These are phyloP conservation scores for Anodontia alba DNA, from an alignment of 2,888 invertebrate species.

Conservation along the genomic window DNA sequence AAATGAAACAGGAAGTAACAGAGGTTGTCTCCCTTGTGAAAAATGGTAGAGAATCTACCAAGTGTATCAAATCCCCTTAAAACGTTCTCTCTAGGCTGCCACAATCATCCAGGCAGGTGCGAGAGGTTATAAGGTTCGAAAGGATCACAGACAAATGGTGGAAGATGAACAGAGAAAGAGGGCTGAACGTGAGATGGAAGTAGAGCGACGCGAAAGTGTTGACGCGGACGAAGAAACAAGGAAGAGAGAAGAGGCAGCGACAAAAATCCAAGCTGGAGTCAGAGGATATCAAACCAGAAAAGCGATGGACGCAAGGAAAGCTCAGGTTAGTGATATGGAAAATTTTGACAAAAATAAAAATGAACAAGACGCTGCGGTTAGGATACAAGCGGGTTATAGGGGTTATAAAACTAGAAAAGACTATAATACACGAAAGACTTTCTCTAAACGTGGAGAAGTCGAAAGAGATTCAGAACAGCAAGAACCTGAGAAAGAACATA, in stretches of 20 bases:
- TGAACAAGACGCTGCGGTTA: conserved; percentile 38
- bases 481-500: neutral
- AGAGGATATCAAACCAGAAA: conserved; percentile 46
- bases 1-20: too few species aligned
- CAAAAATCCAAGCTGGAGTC: conserved; percentile 54
- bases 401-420: conserved; percentile 54
- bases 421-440: conserved; percentile 1
- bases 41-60: too few species aligned
- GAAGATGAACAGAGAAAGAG: neutral
- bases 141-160: conserved; percentile 1
- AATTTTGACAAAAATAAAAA: neutral
- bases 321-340: conserved; percentile 38
- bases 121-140: conserved; percentile 34
- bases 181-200: neutral
- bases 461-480: conserved; percentile 2
- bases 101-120: conserved; percentile 49
- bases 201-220: neutral
- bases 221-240: conserved; percentile 16
- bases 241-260: conserved; percentile 39
- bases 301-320: conserved; percentile 26
- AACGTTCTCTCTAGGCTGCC: conserved; percentile 45
- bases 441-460: neutral
- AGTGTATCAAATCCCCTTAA: too few species aligned
- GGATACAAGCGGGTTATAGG: conserved; percentile 52
- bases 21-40: too few species aligned